Percentiles rank a stretch among this genome's conserved stretches.
These are phyloP conservation scores for Mylabris phalerata DNA, from an alignment of 1,140 invertebrate genomes.

Conservation along the genomic window DNA sequence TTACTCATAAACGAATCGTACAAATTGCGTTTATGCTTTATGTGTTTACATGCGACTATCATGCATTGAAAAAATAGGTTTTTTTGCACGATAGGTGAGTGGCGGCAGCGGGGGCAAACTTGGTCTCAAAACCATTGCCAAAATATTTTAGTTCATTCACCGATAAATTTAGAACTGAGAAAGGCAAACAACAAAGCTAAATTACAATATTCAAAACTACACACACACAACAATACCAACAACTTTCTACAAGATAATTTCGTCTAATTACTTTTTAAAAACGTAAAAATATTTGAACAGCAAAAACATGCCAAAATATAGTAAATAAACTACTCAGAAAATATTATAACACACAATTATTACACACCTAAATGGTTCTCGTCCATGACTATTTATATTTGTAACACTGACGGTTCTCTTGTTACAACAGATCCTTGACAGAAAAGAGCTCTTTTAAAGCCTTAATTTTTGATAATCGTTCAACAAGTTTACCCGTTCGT, in stretches of 20 bases:
- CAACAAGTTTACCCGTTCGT: no score
- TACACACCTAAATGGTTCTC: slow-evolving; percentile 35
- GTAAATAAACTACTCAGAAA: not conserved
- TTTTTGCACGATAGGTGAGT: no score
- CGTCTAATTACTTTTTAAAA: not conserved
- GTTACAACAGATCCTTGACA: slow-evolving; percentile 13
- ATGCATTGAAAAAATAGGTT: no score
- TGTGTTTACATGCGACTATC: no score
- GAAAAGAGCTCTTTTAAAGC: slow-evolving; percentile 1
- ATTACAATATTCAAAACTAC: not conserved
- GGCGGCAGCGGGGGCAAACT: no score
- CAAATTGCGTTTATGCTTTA: no score
- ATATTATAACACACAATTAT: slow-evolving; percentile 24
- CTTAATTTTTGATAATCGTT: no score
- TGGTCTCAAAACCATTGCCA: slow-evolving; percentile 3
- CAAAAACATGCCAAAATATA: not conserved
- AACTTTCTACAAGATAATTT: not conserved
- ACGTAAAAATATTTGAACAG: not conserved
- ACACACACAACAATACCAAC: not conserved
- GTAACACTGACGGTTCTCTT: slow-evolving; percentile 14
- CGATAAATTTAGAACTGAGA: slow-evolving; percentile 20
- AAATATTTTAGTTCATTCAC: slow-evolving; percentile 20
- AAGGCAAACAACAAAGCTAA: slow-evolving; percentile 2
- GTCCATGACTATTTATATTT: slow-evolving; percentile 32
- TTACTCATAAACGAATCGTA: no score